Evolutionary conservation across 2,888 invertebrate genomes (phyloP).

Genomic region (Sinodicranocentrus sp.): DNA sequence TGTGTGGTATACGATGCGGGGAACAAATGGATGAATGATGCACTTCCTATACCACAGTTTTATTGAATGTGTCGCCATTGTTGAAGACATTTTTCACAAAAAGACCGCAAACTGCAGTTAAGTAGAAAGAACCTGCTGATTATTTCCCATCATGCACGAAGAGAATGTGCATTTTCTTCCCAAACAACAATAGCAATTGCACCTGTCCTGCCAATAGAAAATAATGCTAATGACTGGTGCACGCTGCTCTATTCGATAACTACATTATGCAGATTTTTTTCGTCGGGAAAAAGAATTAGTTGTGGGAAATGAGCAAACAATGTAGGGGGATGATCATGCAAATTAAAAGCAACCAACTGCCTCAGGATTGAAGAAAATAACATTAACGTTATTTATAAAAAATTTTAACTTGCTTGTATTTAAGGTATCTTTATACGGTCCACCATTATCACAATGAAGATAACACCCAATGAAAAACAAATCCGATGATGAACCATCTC

Average conservation of each 20-base stretch:
- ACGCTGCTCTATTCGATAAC: not conserved
- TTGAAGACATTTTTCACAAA: not conserved
- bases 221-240: not conserved
- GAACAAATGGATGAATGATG: too few species aligned
- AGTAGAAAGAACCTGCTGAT: conserved; percentile 1
- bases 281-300: not conserved
- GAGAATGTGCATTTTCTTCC: not conserved
- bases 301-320: conserved; percentile 5
- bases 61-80: not conserved
- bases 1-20: too few species aligned
- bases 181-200: not conserved
- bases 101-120: conserved; percentile 25
- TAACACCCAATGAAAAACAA: not conserved
- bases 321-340: not conserved
- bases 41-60: too few species aligned
- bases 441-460: conserved; percentile 2
- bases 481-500: not conserved
- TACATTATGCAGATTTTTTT: not conserved
- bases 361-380: not conserved
- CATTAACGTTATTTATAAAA: not conserved
- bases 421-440: not conserved
- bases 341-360: not conserved
- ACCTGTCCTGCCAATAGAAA: conserved; percentile 14
- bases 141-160: not conserved
- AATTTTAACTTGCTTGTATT: not conserved